These are phyloP conservation scores for Adelges cooleyi DNA, from an alignment of 1,140 invertebrate species.

Conservation along the genomic window DNA sequence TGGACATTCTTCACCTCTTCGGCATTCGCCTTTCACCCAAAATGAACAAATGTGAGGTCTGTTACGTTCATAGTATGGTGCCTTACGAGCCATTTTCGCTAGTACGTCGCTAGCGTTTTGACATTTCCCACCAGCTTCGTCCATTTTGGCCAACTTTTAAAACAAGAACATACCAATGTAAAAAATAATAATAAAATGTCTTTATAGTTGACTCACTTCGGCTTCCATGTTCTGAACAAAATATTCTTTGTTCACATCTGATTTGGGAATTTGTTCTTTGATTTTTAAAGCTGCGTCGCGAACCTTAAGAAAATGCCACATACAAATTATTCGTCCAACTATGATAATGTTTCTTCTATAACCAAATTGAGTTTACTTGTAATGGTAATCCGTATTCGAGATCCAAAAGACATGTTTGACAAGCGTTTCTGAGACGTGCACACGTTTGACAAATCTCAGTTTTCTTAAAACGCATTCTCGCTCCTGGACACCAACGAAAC, in stretches of 20 bases:
- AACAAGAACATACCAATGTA: background rate
- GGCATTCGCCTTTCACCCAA: constrained; percentile 99
- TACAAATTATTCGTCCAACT: background rate
- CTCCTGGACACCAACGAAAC: constrained; percentile 95
- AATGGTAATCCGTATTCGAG: constrained; percentile 92
- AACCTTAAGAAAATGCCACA: background rate
- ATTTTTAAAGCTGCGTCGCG: constrained; percentile 90
- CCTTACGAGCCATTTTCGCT: constrained; percentile 86
- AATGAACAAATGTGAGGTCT: constrained; percentile 98
- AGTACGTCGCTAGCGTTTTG: constrained; percentile 78
- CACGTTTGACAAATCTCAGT: constrained; percentile 99
- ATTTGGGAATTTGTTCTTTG: constrained; percentile 88
- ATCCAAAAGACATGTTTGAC: constrained; percentile 96
- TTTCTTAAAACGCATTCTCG: constrained; percentile 97
- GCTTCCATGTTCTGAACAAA: constrained; percentile 85
- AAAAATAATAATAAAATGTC: background rate
- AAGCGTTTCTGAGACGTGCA: constrained; percentile 96
- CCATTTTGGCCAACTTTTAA: constrained; percentile 18
- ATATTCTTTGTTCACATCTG: constrained; percentile 98
- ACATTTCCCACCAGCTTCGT: constrained; percentile 53
- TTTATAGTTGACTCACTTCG: background rate
- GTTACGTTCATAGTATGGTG: constrained; percentile 98
- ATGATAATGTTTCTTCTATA: too few relatives aligned
- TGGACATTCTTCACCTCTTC: constrained; percentile 97
- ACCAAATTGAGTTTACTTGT: constrained; percentile 50